These are phyloP conservation scores for Leucophenga maculata DNA, from an alignment of 2,888 invertebrate species.

Conservation along the genomic window DNA sequence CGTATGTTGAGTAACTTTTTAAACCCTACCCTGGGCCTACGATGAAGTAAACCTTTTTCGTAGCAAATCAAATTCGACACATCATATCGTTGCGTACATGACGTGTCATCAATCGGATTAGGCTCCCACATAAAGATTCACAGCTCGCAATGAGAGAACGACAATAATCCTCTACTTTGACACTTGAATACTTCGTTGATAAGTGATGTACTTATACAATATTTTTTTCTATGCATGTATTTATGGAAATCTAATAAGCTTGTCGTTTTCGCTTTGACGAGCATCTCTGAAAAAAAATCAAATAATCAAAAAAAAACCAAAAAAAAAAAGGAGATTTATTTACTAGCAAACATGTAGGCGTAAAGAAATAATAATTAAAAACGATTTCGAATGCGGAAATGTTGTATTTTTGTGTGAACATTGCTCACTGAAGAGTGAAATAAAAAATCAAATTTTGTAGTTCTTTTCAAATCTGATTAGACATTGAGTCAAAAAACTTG, in stretches of 20 bases:
- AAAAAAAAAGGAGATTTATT: conserved; percentile 38
- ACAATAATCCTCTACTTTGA: conserved; percentile 38
- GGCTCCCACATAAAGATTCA: conserved; percentile 56
- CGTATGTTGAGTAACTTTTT: no score
- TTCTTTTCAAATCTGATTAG: no score
- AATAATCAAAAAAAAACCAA: background rate
- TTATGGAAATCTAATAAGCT: conserved; percentile 53
- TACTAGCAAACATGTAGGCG: conserved; percentile 49
- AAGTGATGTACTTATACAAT: conserved; percentile 38
- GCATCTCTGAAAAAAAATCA: background rate
- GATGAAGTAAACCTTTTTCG: conserved; percentile 48
- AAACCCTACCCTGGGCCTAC: conserved; percentile 42
- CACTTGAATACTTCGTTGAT: conserved; percentile 49
- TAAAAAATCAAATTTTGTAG: no score
- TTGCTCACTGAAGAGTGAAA: no score
- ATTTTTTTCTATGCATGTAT: conserved; percentile 37
- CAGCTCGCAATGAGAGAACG: conserved; percentile 20
- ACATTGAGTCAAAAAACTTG: no score
- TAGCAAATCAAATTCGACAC: conserved; percentile 7
- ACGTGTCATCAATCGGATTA: conserved; percentile 63
- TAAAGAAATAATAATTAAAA: conserved; percentile 61
- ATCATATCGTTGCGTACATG: conserved; percentile 41
- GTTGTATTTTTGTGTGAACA: conserved; percentile 31
- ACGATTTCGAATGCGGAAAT: conserved; percentile 62
- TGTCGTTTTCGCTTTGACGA: conserved; percentile 56